Evolutionary conservation across 2,888 invertebrate species (phyloP).

Genomic region (Crematogaster levior): DNA sequence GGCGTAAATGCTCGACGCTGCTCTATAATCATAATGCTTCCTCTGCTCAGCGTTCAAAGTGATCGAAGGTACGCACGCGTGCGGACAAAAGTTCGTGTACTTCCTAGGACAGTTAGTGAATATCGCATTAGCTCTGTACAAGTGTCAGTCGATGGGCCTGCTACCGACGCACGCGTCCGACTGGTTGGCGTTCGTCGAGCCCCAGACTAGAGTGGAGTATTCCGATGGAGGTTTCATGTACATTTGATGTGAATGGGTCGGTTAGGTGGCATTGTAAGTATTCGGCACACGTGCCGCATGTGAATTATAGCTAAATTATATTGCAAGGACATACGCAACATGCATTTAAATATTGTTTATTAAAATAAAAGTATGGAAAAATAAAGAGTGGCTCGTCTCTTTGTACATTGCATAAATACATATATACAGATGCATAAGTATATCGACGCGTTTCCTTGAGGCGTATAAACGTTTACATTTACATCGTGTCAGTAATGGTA

Average conservation of each 20-base stretch:
- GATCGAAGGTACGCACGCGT: slow-evolving; percentile 96
- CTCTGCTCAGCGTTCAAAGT: slow-evolving; percentile 92
- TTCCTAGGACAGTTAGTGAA: slow-evolving; percentile 97
- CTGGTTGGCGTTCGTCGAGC: slow-evolving; percentile 99
- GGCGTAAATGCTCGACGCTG: neutral
- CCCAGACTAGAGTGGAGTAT: slow-evolving; percentile 93
- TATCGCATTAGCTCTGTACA: slow-evolving; percentile 96
- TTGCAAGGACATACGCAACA: slow-evolving; percentile 33
- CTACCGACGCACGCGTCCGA: slow-evolving; percentile 99
- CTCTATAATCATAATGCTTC: slow-evolving; percentile 4
- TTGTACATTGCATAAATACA: slow-evolving; percentile 25
- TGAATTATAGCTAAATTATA: slow-evolving; percentile 43
- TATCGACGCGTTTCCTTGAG: neutral
- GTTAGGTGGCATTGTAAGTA: slow-evolving; percentile 28
- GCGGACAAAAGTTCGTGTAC: slow-evolving; percentile 96
- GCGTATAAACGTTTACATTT: neutral
- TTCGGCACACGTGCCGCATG: neutral
- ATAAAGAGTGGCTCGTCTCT: slow-evolving; percentile 32
- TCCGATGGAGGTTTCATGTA: slow-evolving; percentile 91
- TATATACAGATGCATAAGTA: slow-evolving; percentile 18
- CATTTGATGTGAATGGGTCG: slow-evolving; percentile 72
- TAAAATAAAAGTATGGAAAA: slow-evolving; percentile 55
- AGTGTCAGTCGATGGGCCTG: slow-evolving; percentile 99
- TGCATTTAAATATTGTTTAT: slow-evolving; percentile 59
- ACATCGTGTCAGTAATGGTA: slow-evolving; percentile 37